Conservation (phyloP, 2,888 invertebrate species). For the Nasonovia ribisnigri region DNA sequence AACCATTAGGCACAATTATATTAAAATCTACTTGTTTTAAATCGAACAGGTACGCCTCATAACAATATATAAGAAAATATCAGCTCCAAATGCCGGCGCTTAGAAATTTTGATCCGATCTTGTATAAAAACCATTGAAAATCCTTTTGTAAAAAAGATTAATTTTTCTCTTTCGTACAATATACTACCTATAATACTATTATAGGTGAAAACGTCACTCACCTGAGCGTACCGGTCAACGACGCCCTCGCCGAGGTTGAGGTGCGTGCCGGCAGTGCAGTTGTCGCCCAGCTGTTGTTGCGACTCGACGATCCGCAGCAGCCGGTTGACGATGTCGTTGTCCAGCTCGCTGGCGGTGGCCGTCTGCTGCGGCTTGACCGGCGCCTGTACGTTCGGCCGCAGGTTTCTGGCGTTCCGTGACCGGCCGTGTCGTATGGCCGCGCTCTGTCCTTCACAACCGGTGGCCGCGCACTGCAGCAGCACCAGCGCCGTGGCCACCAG, state of each 20-base stretch:
- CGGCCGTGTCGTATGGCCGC: conserved; percentile 49
- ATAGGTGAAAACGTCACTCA: conserved; percentile 60
- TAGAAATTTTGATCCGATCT: too few relatives aligned
- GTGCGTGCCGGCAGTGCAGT: conserved; percentile 94
- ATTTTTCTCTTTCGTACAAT: too few relatives aligned
- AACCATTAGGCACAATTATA: too few relatives aligned
- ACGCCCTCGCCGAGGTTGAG: conserved; percentile 93
- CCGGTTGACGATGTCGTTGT: conserved; percentile 84
- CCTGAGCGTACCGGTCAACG: conserved; percentile 91
- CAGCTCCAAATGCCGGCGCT: too few relatives aligned
- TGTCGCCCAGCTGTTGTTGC: conserved; percentile 89
- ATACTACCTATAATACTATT: too few relatives aligned
- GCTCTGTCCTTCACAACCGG: neutral
- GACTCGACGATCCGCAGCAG: conserved; percentile 92
- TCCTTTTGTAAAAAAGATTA: too few relatives aligned
- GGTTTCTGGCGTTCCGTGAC: conserved; percentile 41
- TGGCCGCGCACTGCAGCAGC: neutral
- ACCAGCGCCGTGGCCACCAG: neutral
- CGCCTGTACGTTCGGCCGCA: neutral
- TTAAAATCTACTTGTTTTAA: too few relatives aligned
- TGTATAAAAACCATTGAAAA: too few relatives aligned
- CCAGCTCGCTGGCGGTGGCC: neutral
- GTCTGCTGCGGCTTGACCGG: neutral
- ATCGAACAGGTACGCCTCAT: too few relatives aligned
- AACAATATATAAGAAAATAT: too few relatives aligned